Base-by-base conservation (phyloP, 2,797 vertebrate species). In the Masticophis lateralis region DNA sequence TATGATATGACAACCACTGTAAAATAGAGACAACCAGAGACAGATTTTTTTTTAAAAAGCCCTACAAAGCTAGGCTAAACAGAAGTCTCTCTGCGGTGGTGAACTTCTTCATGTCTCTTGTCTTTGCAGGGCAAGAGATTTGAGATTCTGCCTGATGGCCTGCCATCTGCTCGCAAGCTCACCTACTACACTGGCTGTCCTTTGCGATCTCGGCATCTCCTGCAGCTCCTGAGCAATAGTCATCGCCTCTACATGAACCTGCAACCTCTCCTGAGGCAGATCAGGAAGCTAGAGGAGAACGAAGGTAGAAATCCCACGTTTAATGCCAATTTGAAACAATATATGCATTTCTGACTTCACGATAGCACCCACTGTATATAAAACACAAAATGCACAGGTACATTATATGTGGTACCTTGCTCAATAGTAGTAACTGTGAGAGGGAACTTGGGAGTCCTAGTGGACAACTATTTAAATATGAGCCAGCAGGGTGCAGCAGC, bases 181-280 rank as follows among this genome's bases (percentile, higher is more conserved):
- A 99, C 99, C 90, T 99, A 99, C 97, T 99, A 99, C 98, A 99
- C 99, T 0, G 99, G 99, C 53, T 99, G 99, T 95, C 99, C 99
- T 1, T 37, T 98, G 93, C 98, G 99, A 91, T 99, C 99, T 37
- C 98, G 99, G 2, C 99, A 99, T 97, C 98, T 99, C 94, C 98
- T 99, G 93, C 99, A 99, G 96, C 98, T 99, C 90, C 98, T 99
- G 90, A 99, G 99, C 97, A 99, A 98, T 97, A 99, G 99, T 97
- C 99, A 99, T 96, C 98, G 99, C 22, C 98, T 99, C 94, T 99
- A 99, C 98, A 99, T 99, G 99, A 99, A 99, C 97, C 98, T 99
- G 96, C 99, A 99, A 97, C 99, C 99, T 0, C 96, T 99, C 63
- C 98, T 99, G 95, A 99, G 99, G 94, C 99, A 99, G 94, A 98